Percentiles rank a stretch among this genome's conserved stretches.
Evolutionary conservation across 2,113 vertebrate species (phyloP).

Genomic region (Sprattus sprattus): DNA sequence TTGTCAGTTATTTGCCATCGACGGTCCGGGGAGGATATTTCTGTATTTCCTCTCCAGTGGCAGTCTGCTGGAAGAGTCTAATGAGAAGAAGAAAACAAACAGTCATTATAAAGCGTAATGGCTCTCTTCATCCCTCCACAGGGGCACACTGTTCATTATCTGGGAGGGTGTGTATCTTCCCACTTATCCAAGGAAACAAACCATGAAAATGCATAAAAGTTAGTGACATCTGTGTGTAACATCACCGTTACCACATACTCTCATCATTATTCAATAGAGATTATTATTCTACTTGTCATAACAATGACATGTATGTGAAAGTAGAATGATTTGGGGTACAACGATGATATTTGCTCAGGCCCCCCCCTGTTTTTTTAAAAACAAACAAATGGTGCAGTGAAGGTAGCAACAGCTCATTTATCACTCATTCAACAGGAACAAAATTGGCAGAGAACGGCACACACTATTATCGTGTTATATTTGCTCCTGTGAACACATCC

Average conservation of each 20-base stretch:
- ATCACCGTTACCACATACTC: background rate
- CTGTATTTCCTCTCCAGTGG: slow-evolving; percentile 29
- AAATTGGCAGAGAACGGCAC: background rate
- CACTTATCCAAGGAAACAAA: slow-evolving; percentile 45
- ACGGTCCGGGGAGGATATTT: slow-evolving; percentile 30
- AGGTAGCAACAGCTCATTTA: background rate
- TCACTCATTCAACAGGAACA: background rate
- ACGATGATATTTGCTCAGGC: too few relatives aligned
- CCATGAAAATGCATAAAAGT: slow-evolving; percentile 26
- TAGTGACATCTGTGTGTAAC: slow-evolving; percentile 18
- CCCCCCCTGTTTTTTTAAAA: background rate
- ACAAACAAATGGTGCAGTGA: background rate
- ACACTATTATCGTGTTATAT: background rate
- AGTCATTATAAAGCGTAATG: slow-evolving; percentile 38
- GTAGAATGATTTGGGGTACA: background rate
- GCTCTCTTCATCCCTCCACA: slow-evolving; percentile 30
- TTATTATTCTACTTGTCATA: background rate
- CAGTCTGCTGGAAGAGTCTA: slow-evolving; percentile 43
- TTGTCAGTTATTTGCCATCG: background rate
- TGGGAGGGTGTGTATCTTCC: slow-evolving; percentile 23
- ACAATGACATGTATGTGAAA: background rate
- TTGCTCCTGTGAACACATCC: background rate
- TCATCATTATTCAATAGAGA: background rate
- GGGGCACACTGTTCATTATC: slow-evolving; percentile 33
- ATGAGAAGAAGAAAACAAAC: slow-evolving; percentile 49